Evolutionary conservation across 2,888 invertebrate species (phyloP), one percentile per base, ranked within the genome.

Genomic region (Prosopocoilus inquinatus): DNA sequence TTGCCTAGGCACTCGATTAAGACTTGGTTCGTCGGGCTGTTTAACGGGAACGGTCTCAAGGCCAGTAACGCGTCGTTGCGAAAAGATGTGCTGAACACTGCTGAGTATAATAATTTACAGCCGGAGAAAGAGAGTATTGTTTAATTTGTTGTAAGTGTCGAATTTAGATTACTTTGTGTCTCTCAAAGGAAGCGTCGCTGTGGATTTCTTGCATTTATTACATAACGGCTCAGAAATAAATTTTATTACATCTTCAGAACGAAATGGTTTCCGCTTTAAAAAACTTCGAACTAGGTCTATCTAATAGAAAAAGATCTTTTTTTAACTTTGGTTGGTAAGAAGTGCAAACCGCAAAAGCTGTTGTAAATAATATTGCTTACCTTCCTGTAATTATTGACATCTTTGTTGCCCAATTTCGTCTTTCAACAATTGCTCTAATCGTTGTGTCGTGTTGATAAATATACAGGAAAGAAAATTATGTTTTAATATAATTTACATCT

Each of bases 11-110:
- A 86, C 67, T 85, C 88, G 20, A 81, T 91, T 59, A 84, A 86
- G 64, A 80, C 77, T 57, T 91, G 90, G 89, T 77, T 91, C 68
- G 83, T 88, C 43, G 89, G 88, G 66, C 77, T 91, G 58, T 88
- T 92, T 71, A 86, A 86, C 69, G 88, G 86, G 57, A 86, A 84
- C 67, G 87, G 86, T 53, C 78, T 88, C 59, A 84, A 89, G 62
- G 82, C 84, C 62, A 88, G 87, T 67, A 82, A 82, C 64, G 78
- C 80, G 20, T 83, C 83, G 9, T 71, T 84, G 34, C 80, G 82
- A 55, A 81, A 82, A 61, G 80, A 79, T 9, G 80, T 79, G 49
- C 64, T 60, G 44, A 66, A 46, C 39, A 28, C 20, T 28, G 7
- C 20, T 5, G 76, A 81, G 38, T 83, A 82, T 67, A 78, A 74